A percentile compares a stretch with the other conserved stretches of the same genome.
Evolutionary conservation across 2,113 vertebrate genomes (phyloP).

Genomic region (Leptosomus discolor): DNA sequence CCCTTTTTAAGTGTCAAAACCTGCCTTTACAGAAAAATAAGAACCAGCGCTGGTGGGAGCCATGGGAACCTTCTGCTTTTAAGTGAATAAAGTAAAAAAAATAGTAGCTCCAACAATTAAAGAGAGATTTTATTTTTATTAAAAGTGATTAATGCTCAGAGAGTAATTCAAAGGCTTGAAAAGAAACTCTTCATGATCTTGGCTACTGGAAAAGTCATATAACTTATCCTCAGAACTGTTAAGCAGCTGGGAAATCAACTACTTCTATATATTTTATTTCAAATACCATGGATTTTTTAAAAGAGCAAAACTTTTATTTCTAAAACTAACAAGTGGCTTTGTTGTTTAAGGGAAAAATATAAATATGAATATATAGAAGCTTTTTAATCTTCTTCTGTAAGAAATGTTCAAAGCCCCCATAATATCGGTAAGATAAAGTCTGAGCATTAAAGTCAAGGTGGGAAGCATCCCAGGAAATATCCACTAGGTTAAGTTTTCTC

Average conservation of each 20-base stretch:
- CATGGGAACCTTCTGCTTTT: background rate
- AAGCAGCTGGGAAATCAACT: background rate
- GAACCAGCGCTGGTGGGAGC: background rate
- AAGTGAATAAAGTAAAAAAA: background rate
- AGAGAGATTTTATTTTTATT: conserved; percentile 6
- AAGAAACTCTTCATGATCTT: background rate
- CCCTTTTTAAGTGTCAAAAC: conserved; percentile 3
- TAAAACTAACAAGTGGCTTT: background rate
- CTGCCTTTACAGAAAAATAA: conserved; percentile 27
- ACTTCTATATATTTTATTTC: background rate
- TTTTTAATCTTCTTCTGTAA: background rate
- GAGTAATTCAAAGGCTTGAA: conserved; percentile 12
- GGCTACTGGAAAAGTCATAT: conserved; percentile 2
- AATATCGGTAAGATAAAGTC: background rate
- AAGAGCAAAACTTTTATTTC: background rate
- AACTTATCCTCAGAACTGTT: background rate
- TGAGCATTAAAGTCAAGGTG: background rate
- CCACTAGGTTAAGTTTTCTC: background rate
- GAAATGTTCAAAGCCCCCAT: background rate
- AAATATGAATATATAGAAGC: background rate
- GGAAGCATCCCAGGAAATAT: background rate
- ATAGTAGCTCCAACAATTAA: background rate
- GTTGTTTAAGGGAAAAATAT: background rate
- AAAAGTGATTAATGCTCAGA: conserved; percentile 27
- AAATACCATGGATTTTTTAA: background rate